These are phyloP conservation scores for Aulostomus chinensis DNA, from an alignment of 2,797 vertebrate genomes.

Conservation along the genomic window DNA sequence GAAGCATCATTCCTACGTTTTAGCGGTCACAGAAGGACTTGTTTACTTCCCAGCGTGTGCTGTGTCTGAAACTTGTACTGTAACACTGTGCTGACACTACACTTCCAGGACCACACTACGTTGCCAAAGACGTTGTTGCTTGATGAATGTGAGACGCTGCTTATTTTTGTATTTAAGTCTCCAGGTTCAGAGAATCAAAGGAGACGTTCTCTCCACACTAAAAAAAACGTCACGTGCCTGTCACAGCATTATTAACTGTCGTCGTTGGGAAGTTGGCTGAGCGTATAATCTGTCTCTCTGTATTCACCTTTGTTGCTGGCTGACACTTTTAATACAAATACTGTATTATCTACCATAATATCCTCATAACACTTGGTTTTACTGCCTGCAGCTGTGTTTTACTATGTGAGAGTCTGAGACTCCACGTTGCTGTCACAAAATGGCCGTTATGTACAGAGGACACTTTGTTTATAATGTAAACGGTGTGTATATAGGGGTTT, in stretches of 20 bases:
- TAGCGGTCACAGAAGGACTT: not conserved
- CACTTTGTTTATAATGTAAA: constrained; percentile 57
- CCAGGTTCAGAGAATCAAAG: constrained; percentile 47
- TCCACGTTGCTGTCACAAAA: constrained; percentile 19
- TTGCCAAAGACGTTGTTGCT: constrained; percentile 59
- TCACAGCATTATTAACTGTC: constrained; percentile 14
- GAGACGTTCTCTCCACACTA: constrained; percentile 39
- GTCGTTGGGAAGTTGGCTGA: not conserved
- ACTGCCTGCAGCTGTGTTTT: constrained; percentile 27
- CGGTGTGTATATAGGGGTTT: constrained; percentile 48
- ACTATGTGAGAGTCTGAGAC: constrained; percentile 61
- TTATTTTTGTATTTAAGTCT: constrained; percentile 53
- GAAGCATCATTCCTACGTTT: not conserved
- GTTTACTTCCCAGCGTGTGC: constrained; percentile 15
- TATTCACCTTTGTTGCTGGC: constrained; percentile 15
- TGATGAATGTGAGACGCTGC: constrained; percentile 43
- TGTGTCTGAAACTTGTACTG: constrained; percentile 36
- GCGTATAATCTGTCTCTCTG: not conserved
- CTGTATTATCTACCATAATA: constrained; percentile 16
- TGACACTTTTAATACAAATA: constrained; percentile 15
- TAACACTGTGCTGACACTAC: constrained; percentile 11
- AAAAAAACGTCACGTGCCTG: constrained; percentile 19
- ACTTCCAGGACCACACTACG: constrained; percentile 7
- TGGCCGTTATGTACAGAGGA: constrained; percentile 53
- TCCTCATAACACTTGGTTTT: constrained; percentile 20